These are phyloP conservation scores for Crotalus horridus DNA, from an alignment of 2,113 vertebrate genomes.

Conservation along the genomic window DNA sequence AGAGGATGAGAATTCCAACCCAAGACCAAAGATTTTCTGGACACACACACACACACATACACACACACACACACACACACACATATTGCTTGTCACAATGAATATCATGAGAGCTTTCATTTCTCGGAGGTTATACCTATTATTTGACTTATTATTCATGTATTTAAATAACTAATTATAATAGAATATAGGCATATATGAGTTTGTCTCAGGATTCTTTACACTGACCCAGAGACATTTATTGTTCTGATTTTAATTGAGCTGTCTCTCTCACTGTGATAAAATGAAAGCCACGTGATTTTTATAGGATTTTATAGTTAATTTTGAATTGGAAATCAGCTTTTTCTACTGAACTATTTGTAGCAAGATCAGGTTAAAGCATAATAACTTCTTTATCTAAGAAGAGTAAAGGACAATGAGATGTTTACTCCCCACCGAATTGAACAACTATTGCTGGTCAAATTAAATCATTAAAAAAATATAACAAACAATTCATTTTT, in stretches of 20 bases:
- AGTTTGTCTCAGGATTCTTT: slow-evolving; percentile 21
- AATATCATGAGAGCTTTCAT: background rate
- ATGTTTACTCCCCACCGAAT: slow-evolving; percentile 11
- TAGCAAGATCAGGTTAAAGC: slow-evolving; percentile 43
- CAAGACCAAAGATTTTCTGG: no score
- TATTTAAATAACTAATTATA: slow-evolving; percentile 38
- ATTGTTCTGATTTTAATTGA: slow-evolving; percentile 42
- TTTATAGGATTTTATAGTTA: slow-evolving; percentile 49
- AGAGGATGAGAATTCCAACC: no score
- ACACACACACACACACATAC: no score
- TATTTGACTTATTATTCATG: slow-evolving; percentile 13
- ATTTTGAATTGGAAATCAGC: slow-evolving; percentile 58
- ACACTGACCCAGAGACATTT: slow-evolving; percentile 34
- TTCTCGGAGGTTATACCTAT: slow-evolving; percentile 6
- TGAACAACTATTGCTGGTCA: slow-evolving; percentile 30
- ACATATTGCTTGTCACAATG: background rate
- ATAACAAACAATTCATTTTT: slow-evolving; percentile 1
- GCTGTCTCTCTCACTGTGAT: slow-evolving; percentile 39
- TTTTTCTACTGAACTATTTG: slow-evolving; percentile 50
- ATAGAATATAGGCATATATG: slow-evolving; percentile 7
- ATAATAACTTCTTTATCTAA: slow-evolving; percentile 11
- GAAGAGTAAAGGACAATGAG: slow-evolving; percentile 50
- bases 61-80: no score
- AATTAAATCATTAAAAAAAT: slow-evolving; percentile 40
- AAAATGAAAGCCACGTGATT: slow-evolving; percentile 43